Base-by-base conservation (phyloP, 2,797 vertebrate genomes). In the Danio tinwini region DNA sequence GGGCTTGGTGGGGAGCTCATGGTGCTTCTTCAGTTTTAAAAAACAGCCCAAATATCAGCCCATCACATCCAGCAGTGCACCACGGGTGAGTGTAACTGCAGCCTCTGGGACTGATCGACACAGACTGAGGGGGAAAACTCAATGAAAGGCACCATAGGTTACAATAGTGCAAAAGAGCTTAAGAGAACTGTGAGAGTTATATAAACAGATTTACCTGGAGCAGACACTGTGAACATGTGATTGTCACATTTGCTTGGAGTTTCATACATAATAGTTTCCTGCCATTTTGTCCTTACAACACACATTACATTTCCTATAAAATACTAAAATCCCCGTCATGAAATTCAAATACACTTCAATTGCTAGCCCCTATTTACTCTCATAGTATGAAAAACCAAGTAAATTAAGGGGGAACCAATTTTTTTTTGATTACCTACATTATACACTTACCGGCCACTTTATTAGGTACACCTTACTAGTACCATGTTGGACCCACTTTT, bases 1-100 rank as follows among this genome's bases (percentile, higher is more conserved):
- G 89, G 90, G 65, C 91, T 93, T 10, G 82, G 88, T 0, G 85
- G 86, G 12, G 17, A 39, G 78, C 29, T 91, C 91, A 91, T 92
- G 55, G 21, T 82, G 77, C 12, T 56, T 19, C 44, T 14, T 4
- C 14, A 6, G 45, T 14, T 71, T 55, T 55, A 47, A 45, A 45
- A 59, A 44, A 29, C 40, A 45, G 17, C 69, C 56, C 13, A 44
- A 56, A 72, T 61, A 47, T 59, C 71, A 73, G 19, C 45, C 39
- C 5, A 5, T 40, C 45, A 56, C 39, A 58, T 37, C 74, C 62
- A 56, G 50, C 74, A 76, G 52, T 45, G 74, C 39, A 58, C 40
- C 63, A 47, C 40, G 61, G 37, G 73, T 19, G 59, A 21, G n/a
- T 4, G 7, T 50, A 56, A 67, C 74, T 29, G 67, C 62, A 65